Evolutionary conservation across 2,888 invertebrate species (phyloP).

Genomic region (Philonicus albiceps): DNA sequence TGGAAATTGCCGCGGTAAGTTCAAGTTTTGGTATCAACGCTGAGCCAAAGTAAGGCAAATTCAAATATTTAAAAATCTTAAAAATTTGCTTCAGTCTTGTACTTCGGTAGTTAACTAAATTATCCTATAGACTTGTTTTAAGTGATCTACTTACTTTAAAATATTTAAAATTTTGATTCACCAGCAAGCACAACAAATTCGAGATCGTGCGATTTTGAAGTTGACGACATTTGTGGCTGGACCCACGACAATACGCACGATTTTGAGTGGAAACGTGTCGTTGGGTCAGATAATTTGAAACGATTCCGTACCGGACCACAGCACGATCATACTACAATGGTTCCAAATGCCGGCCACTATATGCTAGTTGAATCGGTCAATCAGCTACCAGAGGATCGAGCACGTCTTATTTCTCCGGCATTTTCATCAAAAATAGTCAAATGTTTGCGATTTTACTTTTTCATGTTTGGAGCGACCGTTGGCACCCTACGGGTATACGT

Average conservation of each 20-base stretch:
- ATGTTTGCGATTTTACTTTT: slow-evolving; percentile 76
- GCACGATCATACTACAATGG: slow-evolving; percentile 77
- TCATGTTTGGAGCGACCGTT: slow-evolving; percentile 76
- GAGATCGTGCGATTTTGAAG: slow-evolving; percentile 59
- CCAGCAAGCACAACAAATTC: slow-evolving; percentile 45
- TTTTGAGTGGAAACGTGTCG: slow-evolving; percentile 77
- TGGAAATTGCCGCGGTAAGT: slow-evolving; percentile 70
- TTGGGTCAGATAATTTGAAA: slow-evolving; percentile 59
- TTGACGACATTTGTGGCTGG: slow-evolving; percentile 79
- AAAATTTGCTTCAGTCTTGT: no score
- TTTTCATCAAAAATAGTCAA: slow-evolving; percentile 65
- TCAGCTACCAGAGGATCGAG: slow-evolving; percentile 70
- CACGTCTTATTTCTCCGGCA: slow-evolving; percentile 77
- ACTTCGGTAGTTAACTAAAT: no score
- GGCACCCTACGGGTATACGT: slow-evolving; percentile 67
- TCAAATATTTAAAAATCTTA: no score
- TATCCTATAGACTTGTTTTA: no score
- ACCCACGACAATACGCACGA: slow-evolving; percentile 72
- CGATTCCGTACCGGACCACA: slow-evolving; percentile 71
- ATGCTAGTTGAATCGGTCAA: slow-evolving; percentile 80
- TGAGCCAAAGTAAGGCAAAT: no score
- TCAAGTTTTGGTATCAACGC: no score
- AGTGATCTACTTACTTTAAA: no score
- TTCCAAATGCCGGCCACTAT: slow-evolving; percentile 72
- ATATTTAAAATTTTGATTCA: background rate